These are phyloP conservation scores for Erpornis zantholeuca DNA, from an alignment of 2,113 vertebrate genomes.

Conservation along the genomic window DNA sequence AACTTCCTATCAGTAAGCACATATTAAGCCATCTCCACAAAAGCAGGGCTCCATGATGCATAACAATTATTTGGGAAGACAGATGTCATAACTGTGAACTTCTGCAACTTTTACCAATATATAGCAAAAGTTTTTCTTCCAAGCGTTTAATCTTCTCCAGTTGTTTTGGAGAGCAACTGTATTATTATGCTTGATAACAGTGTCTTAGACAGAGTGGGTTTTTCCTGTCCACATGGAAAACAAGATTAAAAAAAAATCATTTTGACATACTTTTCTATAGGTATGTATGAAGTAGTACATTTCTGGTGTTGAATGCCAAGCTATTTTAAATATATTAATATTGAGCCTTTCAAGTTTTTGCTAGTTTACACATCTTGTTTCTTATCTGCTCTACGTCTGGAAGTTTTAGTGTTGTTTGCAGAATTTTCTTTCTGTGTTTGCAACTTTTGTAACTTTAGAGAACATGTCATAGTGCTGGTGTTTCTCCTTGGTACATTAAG, in stretches of 20 bases:
- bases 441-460: not conserved
- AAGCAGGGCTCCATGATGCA: not conserved
- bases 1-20: not conserved
- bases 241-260: not conserved
- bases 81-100: not conserved
- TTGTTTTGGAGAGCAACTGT: not conserved
- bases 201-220: not conserved
- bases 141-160: not conserved
- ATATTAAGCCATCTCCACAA: not conserved
- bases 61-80: not conserved
- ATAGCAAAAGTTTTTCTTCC: not conserved
- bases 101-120: not conserved
- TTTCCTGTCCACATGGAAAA: not conserved
- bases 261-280: not conserved
- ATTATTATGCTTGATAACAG: not conserved
- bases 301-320: not conserved
- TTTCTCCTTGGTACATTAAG: not conserved
- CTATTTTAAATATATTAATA: not conserved
- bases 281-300: not conserved
- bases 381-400: not conserved
- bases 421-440: not conserved
- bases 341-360: not conserved
- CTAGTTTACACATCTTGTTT: not conserved
- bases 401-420: not conserved
- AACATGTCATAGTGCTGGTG: not conserved